Percentiles rank a stretch among this genome's conserved stretches.
Evolutionary conservation across 2,113 vertebrate species (phyloP).

Genomic region (Corvus cornix): DNA sequence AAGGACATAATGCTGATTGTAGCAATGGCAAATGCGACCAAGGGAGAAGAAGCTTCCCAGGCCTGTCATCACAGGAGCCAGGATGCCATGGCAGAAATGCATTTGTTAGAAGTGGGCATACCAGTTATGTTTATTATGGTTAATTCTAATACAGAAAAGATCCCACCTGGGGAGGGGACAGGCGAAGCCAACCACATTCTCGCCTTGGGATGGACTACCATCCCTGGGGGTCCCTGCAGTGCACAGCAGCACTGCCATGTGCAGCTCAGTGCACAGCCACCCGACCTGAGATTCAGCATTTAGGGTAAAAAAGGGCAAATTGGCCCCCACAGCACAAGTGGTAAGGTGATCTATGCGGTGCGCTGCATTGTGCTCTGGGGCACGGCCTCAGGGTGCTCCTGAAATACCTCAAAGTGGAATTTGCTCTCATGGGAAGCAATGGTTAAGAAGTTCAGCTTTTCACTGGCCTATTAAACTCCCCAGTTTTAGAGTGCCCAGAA

Average conservation of each 20-base stretch:
- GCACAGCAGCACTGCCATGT: background rate
- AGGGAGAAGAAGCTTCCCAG: background rate
- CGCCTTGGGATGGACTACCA: background rate
- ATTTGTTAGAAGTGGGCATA: background rate
- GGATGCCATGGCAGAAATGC: background rate
- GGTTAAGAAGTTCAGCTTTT: background rate
- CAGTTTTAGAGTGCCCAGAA: background rate
- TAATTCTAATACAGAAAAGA: background rate
- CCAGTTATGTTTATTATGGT: no score
- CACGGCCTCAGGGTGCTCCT: background rate
- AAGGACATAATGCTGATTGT: background rate
- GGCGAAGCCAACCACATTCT: background rate
- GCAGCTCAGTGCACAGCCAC: background rate
- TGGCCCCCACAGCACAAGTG: background rate
- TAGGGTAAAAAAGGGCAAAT: background rate
- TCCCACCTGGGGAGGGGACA: fast-evolving
- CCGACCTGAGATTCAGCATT: background rate
- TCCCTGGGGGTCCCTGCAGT: background rate
- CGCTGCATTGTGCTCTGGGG: background rate
- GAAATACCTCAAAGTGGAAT: background rate
- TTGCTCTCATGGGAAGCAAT: background rate
- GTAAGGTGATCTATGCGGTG: background rate
- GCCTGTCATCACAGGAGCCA: fast-evolving
- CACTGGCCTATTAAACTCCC: background rate
- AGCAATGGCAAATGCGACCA: background rate